Evolutionary conservation across 2,113 vertebrate species (phyloP).

Genomic region (Cyanistes caeruleus): DNA sequence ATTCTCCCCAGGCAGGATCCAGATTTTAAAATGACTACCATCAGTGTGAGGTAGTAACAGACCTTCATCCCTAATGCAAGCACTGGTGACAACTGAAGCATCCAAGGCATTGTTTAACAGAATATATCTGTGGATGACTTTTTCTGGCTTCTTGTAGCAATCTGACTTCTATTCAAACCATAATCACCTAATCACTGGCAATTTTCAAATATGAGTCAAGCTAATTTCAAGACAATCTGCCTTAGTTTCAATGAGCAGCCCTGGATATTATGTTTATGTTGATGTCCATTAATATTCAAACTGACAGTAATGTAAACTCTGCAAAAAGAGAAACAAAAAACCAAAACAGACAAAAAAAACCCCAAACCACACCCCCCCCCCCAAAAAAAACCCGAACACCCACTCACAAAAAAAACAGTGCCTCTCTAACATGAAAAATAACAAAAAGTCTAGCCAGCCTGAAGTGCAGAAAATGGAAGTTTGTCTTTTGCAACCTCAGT

Average conservation of each 20-base stretch:
- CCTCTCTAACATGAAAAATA: neutral
- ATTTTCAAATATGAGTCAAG: slow-evolving; percentile 72
- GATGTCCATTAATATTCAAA: slow-evolving; percentile 31
- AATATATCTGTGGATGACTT: slow-evolving; percentile 42
- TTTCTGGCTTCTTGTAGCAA: slow-evolving; percentile 57
- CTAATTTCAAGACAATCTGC: slow-evolving; percentile 67
- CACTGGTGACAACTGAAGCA: slow-evolving; percentile 15
- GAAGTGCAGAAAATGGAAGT: neutral
- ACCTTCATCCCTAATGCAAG: slow-evolving; percentile 39
- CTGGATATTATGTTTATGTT: slow-evolving; percentile 25
- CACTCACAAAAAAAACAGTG: neutral
- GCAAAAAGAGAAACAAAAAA: neutral
- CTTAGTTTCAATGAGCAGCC: slow-evolving; percentile 30
- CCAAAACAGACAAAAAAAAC: neutral
- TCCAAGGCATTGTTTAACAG: neutral
- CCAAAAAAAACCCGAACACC: no score
- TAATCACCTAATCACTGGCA: slow-evolving; percentile 73
- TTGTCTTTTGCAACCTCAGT: neutral
- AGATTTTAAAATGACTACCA: neutral
- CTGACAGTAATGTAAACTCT: neutral
- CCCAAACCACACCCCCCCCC: no score
- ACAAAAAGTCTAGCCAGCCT: neutral
- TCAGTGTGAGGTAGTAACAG: slow-evolving; percentile 5
- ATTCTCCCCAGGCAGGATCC: neutral
- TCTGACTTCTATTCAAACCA: slow-evolving; percentile 60